Conservation (phyloP, 2,797 vertebrate species). For the Stomatorhinus walkeri region DNA sequence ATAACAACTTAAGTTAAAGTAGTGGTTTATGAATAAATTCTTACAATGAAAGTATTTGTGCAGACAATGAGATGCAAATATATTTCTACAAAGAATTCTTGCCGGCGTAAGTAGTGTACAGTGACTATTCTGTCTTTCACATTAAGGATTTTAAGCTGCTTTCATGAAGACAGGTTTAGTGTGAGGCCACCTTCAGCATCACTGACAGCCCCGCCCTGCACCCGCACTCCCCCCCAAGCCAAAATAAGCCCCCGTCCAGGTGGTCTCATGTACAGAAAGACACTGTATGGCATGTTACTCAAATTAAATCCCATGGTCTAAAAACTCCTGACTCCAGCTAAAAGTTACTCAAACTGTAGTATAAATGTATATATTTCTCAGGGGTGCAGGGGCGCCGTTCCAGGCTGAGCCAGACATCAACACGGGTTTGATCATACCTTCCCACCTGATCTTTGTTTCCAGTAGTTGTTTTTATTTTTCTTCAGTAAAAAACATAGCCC, state of each 20-base stretch:
- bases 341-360: not conserved
- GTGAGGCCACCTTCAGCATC: not conserved
- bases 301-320: not conserved
- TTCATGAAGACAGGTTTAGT: not conserved
- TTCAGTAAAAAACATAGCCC: not conserved
- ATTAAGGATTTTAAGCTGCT: not conserved
- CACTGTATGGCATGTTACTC: not conserved
- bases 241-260: not conserved
- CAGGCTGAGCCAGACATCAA: not conserved
- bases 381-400: not conserved
- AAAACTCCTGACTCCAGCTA: not conserved
- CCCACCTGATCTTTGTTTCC: not conserved
- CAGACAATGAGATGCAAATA: not conserved
- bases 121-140: not conserved
- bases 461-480: not conserved
- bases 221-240: not conserved
- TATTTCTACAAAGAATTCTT: not conserved
- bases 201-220: not conserved
- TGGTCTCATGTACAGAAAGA: not conserved
- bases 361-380: not conserved
- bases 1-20: not conserved
- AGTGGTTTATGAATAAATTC: not conserved
- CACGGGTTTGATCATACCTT: not conserved
- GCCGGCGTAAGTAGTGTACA: not conserved
- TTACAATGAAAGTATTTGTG: not conserved